These are phyloP conservation scores for Oasisia sp. DNA, from an alignment of 2,888 invertebrate species.

Conservation along the genomic window DNA sequence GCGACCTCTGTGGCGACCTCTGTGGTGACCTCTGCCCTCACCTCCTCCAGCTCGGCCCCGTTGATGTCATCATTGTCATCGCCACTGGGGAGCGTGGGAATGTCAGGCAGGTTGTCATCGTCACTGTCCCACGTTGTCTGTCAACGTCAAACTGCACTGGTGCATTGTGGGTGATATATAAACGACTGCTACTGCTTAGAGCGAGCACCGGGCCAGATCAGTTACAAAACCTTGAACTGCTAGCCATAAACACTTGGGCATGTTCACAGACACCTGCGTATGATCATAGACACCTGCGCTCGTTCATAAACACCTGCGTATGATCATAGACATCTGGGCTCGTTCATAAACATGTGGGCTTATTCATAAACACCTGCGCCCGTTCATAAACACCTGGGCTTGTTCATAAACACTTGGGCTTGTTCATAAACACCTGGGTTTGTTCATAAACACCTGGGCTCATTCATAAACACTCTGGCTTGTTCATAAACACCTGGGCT, in stretches of 20 bases:
- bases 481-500: not conserved
- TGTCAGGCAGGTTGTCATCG: not conserved
- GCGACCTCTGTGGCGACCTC: not conserved
- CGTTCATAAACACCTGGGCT: not conserved
- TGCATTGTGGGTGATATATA: not conserved
- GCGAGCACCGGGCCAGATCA: not conserved
- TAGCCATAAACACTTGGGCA: not conserved
- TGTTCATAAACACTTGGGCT: not conserved
- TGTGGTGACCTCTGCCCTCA: not conserved
- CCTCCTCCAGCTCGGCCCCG: not conserved
- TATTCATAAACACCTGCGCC: not conserved
- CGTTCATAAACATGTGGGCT: not conserved
- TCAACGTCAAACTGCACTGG: not conserved
- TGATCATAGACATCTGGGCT: not conserved
- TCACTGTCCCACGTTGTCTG: not conserved
- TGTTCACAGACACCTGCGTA: not conserved
- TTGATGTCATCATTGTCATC: not conserved
- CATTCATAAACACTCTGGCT: not conserved
- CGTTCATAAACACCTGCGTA: not conserved
- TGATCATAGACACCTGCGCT: not conserved
- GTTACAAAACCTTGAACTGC: not conserved
- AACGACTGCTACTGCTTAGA: not conserved
- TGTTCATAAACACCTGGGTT: too few species aligned
- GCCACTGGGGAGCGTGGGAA: not conserved
- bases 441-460: too few species aligned